Percentiles rank a stretch among this genome's conserved stretches.
phyloP scores from a whole-genome alignment of 2,113 vertebrate genomes.

The Seriola aureovittata region DNA sequence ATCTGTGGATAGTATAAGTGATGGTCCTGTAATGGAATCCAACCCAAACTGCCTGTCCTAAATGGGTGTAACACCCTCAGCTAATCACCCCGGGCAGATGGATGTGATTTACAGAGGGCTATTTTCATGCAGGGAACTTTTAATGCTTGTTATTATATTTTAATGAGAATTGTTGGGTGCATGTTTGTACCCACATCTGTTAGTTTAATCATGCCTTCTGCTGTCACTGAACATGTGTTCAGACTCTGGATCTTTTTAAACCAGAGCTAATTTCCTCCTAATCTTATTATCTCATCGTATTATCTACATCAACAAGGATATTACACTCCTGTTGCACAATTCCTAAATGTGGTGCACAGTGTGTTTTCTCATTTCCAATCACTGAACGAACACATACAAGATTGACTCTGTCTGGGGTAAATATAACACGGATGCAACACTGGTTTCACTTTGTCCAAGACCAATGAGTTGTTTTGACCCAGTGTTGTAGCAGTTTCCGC shows the following conservation, averaged over 20 bases:
- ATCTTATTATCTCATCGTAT: slow-evolving; percentile 56
- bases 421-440: neutral
- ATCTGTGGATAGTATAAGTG: slow-evolving; percentile 36
- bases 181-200: slow-evolving; percentile 51
- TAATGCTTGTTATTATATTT: slow-evolving; percentile 42
- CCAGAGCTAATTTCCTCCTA: slow-evolving; percentile 61
- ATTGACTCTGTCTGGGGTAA: neutral
- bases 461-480: neutral
- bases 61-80: slow-evolving; percentile 32
- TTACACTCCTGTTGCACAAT: slow-evolving; percentile 37
- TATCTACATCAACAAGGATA: slow-evolving; percentile 49
- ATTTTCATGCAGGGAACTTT: slow-evolving; percentile 25
- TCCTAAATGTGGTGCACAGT: neutral
- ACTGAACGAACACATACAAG: neutral
- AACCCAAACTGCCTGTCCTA: slow-evolving; percentile 40
- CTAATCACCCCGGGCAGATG: slow-evolving; percentile 48
- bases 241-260: slow-evolving; percentile 15
- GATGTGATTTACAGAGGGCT: slow-evolving; percentile 6
- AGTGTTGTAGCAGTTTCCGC: neutral
- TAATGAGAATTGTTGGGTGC: slow-evolving; percentile 35
- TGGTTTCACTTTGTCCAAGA: neutral
- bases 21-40: slow-evolving; percentile 34
- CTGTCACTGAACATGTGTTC: slow-evolving; percentile 19
- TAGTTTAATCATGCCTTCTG: slow-evolving; percentile 44
- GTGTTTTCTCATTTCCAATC: neutral